These are phyloP conservation scores for Sarcophaga subvicina DNA, from an alignment of 2,888 invertebrate species.

Conservation along the genomic window DNA sequence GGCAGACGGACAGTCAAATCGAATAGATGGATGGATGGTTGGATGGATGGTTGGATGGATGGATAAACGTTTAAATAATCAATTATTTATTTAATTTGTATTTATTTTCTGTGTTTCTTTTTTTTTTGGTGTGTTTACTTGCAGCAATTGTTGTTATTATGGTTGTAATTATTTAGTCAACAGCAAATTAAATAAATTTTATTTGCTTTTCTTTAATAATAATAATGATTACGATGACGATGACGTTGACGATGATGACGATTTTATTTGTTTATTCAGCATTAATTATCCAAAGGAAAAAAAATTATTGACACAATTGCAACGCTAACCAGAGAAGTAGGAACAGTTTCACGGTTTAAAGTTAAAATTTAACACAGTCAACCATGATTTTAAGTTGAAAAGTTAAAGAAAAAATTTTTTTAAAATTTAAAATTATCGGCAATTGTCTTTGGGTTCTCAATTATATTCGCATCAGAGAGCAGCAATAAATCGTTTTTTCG, in stretches of 20 bases:
- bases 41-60: background rate
- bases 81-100: background rate
- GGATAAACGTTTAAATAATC: background rate
- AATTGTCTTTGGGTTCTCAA: no score
- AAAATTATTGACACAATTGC: background rate
- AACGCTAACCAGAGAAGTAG: no score
- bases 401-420: no score
- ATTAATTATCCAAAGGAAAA: background rate
- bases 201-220: conserved; percentile 28
- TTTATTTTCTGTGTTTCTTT: background rate
- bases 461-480: no score
- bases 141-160: background rate
- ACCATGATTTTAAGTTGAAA: no score
- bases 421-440: no score
- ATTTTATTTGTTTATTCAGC: conserved; percentile 30
- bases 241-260: background rate
- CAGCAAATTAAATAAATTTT: conserved; percentile 29
- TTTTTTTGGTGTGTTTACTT: background rate
- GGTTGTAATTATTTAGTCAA: conserved; percentile 48
- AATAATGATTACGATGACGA: background rate
- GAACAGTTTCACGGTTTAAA: no score
- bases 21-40: background rate
- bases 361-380: no score
- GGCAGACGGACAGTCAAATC: background rate
- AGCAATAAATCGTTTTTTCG: no score